Base-by-base conservation (phyloP, 2,113 vertebrate species). In the Hemiscyllium ocellatum region DNA sequence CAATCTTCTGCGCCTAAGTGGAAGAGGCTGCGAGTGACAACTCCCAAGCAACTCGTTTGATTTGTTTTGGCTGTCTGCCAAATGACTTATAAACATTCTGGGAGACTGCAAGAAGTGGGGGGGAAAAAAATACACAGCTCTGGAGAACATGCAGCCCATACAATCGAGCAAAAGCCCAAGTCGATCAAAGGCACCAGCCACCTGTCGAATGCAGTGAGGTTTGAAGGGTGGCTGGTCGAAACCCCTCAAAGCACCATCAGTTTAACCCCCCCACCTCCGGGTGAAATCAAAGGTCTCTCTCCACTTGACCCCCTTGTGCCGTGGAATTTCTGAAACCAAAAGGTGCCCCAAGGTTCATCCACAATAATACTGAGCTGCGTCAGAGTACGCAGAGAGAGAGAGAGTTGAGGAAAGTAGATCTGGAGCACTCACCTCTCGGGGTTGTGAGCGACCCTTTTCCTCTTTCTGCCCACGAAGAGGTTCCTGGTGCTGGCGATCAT, bases 401-500 rank as follows among this genome's bases (percentile, higher is more conserved):
- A 22, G 42, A 13, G 13, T 2, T 61, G 83, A 5, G 20, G 42
- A 22, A 3, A 47, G 83, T 0, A 0, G 83, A 4, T 15, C 12
- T 13, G 61, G 17, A 5, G 33, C 26, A 33, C 50, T 90, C 87
- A 91, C 89, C 89, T 91, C 56, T 66, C 65, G 89, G 61, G 6
- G 56, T 20, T 66, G 4, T 20, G 89, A 33, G 17, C 33, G 4
- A 37, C 33, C 2, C 56, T 37, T 66, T 66, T 91, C 89, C 89
- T 91, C 89, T 91, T 91, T 17, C 89, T 91, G 89, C 89, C 89
- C 61, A 66, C 8, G 19, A 91, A 91, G 19, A 91, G 37, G 17
- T 91, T 91, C 33, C 89, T 65, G 3, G 29, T 66, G 61, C 56
- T 91, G 89, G 89, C 61, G 89, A 91, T 91, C 89, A 91, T 91